Percentiles rank a stretch among this genome's conserved stretches.
Evolutionary conservation across 2,888 invertebrate genomes (phyloP).

Genomic region (Brachypterus glaber): DNA sequence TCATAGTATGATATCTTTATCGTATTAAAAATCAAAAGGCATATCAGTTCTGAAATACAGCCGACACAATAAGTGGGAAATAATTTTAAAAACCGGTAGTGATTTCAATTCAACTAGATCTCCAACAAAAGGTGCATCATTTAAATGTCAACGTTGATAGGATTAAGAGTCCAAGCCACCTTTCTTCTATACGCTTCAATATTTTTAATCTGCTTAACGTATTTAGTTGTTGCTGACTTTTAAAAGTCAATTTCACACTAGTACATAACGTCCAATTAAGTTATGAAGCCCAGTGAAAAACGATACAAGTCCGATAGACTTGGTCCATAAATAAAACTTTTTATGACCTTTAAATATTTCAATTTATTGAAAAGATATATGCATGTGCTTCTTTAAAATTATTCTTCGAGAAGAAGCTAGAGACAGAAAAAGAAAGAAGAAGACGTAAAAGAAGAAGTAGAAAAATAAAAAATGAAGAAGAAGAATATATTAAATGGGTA

Average conservation of each 20-base stretch:
- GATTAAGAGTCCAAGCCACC: conserved; percentile 27
- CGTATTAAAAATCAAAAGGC: not conserved
- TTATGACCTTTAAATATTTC: too few species aligned
- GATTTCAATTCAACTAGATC: conserved; percentile 15
- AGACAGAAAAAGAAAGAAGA: too few species aligned
- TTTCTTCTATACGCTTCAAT: conserved; percentile 16
- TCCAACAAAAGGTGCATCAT: conserved; percentile 25
- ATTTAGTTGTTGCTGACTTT: conserved; percentile 27
- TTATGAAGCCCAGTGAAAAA: too few species aligned
- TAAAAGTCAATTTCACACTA: conserved; percentile 29
- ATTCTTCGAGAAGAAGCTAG: too few species aligned
- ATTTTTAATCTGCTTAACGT: conserved; percentile 29
- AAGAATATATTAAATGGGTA: too few species aligned
- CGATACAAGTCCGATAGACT: too few species aligned
- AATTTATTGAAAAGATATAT: too few species aligned
- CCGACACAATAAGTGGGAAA: conserved; percentile 23
- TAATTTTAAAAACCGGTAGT: conserved; percentile 31
- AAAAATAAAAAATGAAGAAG: too few species aligned
- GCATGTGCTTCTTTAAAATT: too few species aligned
- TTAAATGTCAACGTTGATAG: conserved; percentile 33
- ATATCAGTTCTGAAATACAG: not conserved
- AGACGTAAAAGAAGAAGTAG: too few species aligned
- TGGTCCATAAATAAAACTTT: too few species aligned
- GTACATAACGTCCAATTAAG: conserved; percentile 24
- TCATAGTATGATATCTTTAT: too few species aligned